Percentiles rank a stretch among this genome's conserved stretches.
These are phyloP conservation scores for Tursiops truncatus DNA, from an alignment of 2,113 vertebrate genomes.

Conservation along the genomic window DNA sequence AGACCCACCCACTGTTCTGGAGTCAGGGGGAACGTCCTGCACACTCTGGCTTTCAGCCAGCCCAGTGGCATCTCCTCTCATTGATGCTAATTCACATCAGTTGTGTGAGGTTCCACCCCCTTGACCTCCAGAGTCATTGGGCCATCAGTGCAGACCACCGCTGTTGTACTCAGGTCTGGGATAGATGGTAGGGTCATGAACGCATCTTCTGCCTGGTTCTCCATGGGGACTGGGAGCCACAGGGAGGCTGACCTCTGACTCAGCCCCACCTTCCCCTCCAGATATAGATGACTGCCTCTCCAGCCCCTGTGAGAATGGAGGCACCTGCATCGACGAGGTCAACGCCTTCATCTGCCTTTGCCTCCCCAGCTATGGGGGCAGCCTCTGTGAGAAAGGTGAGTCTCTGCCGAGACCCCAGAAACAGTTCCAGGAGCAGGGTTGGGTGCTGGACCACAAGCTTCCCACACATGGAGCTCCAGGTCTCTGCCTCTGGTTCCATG, in stretches of 20 bases:
- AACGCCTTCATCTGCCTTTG: slow-evolving; percentile 95
- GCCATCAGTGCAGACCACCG: background rate
- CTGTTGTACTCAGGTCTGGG: background rate
- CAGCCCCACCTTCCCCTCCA: slow-evolving; percentile 40
- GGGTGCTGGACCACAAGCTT: accelerated
- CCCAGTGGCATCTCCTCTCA: background rate
- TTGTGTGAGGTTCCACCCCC: background rate
- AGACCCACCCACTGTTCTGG: background rate
- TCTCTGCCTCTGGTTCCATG: background rate
- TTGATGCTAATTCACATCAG: background rate
- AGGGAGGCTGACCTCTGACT: background rate
- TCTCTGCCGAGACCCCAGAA: background rate
- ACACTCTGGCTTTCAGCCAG: background rate
- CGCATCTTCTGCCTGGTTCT: background rate
- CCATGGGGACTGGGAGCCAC: background rate
- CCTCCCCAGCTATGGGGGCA: slow-evolving; percentile 95
- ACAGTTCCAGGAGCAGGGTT: background rate
- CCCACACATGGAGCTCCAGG: accelerated
- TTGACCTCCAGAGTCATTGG: background rate
- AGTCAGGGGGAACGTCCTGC: background rate
- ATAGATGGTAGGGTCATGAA: background rate
- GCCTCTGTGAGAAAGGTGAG: slow-evolving; percentile 94
- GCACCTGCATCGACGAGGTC: slow-evolving; percentile 96
- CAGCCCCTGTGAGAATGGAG: slow-evolving; percentile 93
- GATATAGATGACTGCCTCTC: slow-evolving; percentile 86